Evolutionary conservation across 2,797 vertebrate genomes (phyloP).

Genomic region (Acomys russatus): DNA sequence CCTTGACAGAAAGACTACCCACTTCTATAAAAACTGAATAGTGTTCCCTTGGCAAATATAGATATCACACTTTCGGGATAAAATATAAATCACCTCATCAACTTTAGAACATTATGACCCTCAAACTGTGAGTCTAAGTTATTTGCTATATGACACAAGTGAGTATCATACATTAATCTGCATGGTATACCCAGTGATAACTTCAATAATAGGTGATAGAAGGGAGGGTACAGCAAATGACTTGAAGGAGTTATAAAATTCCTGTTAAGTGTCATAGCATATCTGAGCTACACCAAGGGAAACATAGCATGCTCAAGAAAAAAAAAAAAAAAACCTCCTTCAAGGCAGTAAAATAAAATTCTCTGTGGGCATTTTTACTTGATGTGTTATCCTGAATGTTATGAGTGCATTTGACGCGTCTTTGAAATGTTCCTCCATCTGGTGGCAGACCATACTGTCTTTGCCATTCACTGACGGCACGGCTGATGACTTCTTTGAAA

Average conservation of each 20-base stretch:
- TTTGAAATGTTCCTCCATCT: conserved; percentile 70
- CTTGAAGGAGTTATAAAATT: conserved; percentile 48
- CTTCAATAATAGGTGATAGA: conserved; percentile 60
- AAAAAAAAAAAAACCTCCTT: conserved; percentile 53
- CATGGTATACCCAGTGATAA: conserved; percentile 64
- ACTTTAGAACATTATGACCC: conserved; percentile 71
- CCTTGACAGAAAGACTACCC: conserved; percentile 27
- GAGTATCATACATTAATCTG: conserved; percentile 71
- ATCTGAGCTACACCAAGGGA: conserved; percentile 52
- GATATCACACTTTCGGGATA: conserved; percentile 62
- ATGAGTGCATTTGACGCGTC: conserved; percentile 37
- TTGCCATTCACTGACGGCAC: conserved; percentile 3
- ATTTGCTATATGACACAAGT: conserved; percentile 65
- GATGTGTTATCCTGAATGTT: conserved; percentile 69
- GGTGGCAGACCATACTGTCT: neutral
- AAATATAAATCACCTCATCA: conserved; percentile 73
- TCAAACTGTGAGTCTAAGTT: conserved; percentile 74
- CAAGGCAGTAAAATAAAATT: conserved; percentile 72
- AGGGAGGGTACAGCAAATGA: conserved; percentile 20
- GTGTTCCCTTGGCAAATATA: conserved; percentile 62
- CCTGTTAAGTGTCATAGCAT: conserved; percentile 60
- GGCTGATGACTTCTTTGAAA: conserved; percentile 41
- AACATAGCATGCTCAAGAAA: conserved; percentile 49
- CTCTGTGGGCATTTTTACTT: conserved; percentile 72
- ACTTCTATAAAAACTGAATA: conserved; percentile 51